Evolutionary conservation across 2,888 invertebrate species (phyloP).

Genomic region (Mantis religiosa): DNA sequence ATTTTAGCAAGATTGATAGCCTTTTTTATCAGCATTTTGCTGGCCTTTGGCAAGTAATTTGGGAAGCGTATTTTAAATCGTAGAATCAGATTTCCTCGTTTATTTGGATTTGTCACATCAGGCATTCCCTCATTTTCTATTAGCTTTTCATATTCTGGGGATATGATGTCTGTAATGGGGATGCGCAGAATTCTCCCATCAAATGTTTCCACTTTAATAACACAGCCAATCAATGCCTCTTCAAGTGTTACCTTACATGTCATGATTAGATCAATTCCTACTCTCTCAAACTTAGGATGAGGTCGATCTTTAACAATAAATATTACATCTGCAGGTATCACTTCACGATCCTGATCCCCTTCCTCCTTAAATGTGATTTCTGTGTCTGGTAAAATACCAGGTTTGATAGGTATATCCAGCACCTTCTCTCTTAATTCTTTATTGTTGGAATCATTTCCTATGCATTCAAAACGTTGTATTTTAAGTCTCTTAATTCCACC

Average conservation of each 20-base stretch:
- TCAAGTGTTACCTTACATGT: constrained; percentile 57
- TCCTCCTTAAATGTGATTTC: constrained; percentile 71
- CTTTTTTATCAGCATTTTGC: constrained; percentile 41
- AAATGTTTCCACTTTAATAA: constrained; percentile 61
- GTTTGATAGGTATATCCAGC: constrained; percentile 67
- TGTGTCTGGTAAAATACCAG: constrained; percentile 69
- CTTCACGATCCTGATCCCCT: constrained; percentile 73
- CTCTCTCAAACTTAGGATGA: constrained; percentile 61
- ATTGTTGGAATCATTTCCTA: constrained; percentile 57
- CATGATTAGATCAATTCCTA: constrained; percentile 64
- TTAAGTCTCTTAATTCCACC: constrained; percentile 82
- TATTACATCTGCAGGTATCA: constrained; percentile 70
- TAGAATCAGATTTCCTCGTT: constrained; percentile 66
- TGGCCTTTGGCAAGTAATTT: constrained; percentile 48
- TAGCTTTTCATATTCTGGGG: constrained; percentile 63
- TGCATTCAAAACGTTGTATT: constrained; percentile 66
- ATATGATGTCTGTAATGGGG: constrained; percentile 67
- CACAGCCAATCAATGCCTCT: constrained; percentile 68
- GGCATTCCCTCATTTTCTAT: constrained; percentile 73
- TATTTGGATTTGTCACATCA: constrained; percentile 54
- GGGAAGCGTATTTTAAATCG: constrained; percentile 61
- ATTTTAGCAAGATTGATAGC: constrained; percentile 29
- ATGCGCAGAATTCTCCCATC: constrained; percentile 65
- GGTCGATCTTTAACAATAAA: constrained; percentile 70
- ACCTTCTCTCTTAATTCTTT: constrained; percentile 67